phyloP scores from a whole-genome alignment of 2,888 invertebrate species.

The Auanema freiburgensis region DNA sequence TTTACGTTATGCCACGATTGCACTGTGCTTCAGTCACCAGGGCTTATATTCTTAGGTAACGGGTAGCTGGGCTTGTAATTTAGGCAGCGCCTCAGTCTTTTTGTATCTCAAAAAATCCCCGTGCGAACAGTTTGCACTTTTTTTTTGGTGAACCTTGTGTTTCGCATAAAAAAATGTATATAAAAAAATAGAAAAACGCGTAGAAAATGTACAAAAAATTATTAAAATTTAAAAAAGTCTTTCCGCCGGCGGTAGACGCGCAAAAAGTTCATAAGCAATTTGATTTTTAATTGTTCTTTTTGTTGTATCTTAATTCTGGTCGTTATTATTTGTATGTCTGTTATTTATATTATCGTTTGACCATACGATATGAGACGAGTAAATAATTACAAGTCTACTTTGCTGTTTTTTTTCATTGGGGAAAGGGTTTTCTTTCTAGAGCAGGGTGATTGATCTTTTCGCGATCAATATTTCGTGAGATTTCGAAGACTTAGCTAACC shows the following conservation, averaged over 20 bases:
- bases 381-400: neutral
- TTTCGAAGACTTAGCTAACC: too few relatives aligned
- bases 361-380: conserved; percentile 1
- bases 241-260: conserved; percentile 6
- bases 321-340: conserved; percentile 3
- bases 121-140: conserved; percentile 1
- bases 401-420: neutral
- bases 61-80: neutral
- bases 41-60: conserved; percentile 1
- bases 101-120: neutral
- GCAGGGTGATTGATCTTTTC: too few relatives aligned
- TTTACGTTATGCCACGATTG: neutral
- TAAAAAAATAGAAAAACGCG: conserved; percentile 7
- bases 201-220: conserved; percentile 6
- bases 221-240: neutral
- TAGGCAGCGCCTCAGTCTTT: neutral
- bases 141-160: neutral
- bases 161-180: conserved; percentile 3
- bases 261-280: neutral
- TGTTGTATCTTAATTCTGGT: neutral
- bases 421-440: too few relatives aligned
- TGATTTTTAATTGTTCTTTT: neutral
- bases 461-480: too few relatives aligned
- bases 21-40: neutral
- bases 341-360: conserved; percentile 4